Base-by-base conservation (phyloP, 2,113 vertebrate species). In the Beaufortia kweichowensis region DNA sequence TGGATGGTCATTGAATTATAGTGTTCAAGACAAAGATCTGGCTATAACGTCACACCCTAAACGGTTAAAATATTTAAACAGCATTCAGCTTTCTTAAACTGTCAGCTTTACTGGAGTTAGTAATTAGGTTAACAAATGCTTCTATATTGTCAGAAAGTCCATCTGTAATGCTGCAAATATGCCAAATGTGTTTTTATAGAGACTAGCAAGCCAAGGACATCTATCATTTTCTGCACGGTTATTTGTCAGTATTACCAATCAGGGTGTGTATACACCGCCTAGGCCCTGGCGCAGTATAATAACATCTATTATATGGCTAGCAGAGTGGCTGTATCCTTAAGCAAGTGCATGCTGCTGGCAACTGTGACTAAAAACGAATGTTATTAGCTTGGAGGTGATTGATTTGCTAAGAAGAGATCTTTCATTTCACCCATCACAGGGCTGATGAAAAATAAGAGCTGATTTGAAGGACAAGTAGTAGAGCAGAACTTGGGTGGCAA, bases 311-410 rank as follows among this genome's bases (percentile, higher is more conserved):
- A 80, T 84, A 81, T 87, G 79, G 43, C 56, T 15, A 71, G 75
- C 29, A 19, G 78, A 1, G 74, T 14, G 15, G 77, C 12, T 39
- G 80, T 81, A 87, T 88, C 84, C 7, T 77, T 85, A 85, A 84
- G 50, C 78, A 11, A 26, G 50, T 65, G 59, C 63, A 73, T 72
- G 83, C 87, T 87, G 83, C 81, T 82, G 39, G 80, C 81, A 79
- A 70, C 79, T 61, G 48, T 76, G 78, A 75, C 76, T 72, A 75
- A 79, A n/a, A 82, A 81, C 79, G 84, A 75, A 66, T 65, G 31
- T 76, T 74, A 71, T 87, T 83, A 75, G 73, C 86, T 81, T 71
- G 80, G 61, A 56, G 59, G 82, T 88, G 87, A 89, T 86, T 84
- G 86, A 88, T 86, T 81, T 84, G 79, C 75, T 79, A 80, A 67